These are phyloP conservation scores for Eidolon dupreanum DNA, from an alignment of 2,797 vertebrate genomes.

Conservation along the genomic window DNA sequence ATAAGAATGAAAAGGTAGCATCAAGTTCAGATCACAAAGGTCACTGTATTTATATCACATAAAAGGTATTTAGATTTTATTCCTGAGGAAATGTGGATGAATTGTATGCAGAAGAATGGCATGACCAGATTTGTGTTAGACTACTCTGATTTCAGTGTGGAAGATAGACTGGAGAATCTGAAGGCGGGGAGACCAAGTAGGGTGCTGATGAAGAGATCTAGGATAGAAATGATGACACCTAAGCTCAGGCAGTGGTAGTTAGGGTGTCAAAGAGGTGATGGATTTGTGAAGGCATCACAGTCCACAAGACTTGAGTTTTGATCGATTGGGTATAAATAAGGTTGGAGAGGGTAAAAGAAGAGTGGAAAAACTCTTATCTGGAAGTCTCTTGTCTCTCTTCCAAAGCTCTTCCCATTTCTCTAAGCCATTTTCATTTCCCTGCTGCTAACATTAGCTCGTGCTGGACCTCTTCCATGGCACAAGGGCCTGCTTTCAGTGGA, in stretches of 20 bases:
- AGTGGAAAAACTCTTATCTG: conserved; percentile 26
- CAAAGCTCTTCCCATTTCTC: conserved; percentile 41
- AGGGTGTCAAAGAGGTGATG: neutral
- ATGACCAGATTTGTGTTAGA: neutral
- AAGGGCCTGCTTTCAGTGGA: conserved; percentile 12
- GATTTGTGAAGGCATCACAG: neutral
- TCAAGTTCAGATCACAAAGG: neutral
- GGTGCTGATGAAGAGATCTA: neutral
- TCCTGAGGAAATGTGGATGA: neutral
- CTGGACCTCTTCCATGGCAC: conserved; percentile 59
- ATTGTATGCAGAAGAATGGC: neutral
- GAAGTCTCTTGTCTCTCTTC: conserved; percentile 36
- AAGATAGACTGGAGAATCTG: neutral
- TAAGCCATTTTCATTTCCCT: conserved; percentile 62
- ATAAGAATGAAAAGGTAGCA: neutral
- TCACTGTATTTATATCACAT: neutral
- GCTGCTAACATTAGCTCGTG: conserved; percentile 51
- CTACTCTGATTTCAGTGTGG: neutral
- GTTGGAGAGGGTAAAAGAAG: conserved; percentile 6
- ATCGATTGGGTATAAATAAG: neutral
- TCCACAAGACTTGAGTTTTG: neutral
- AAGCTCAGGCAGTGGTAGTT: neutral
- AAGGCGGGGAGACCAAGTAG: neutral
- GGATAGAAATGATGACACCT: neutral
- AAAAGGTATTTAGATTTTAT: neutral